Conservation (phyloP, 2,888 invertebrate species). For the Melanotus villosus region DNA sequence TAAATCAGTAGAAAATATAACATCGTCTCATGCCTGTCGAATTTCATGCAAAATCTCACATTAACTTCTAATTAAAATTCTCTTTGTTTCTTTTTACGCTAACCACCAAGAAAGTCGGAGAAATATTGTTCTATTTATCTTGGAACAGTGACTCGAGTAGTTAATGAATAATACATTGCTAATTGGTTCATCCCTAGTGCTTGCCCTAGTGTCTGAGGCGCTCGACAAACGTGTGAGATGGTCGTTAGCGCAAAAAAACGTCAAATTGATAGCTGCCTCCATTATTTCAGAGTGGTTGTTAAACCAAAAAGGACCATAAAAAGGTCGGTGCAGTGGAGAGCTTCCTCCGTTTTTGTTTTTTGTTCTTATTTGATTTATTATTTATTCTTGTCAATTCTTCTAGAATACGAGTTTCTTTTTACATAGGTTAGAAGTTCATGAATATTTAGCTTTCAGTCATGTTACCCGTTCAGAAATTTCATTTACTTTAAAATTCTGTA, state of each 20-base stretch:
- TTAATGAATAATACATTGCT: conserved; percentile 60
- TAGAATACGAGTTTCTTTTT: conserved; percentile 18
- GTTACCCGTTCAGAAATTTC: no score
- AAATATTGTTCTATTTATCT: conserved; percentile 44
- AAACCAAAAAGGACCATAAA: conserved; percentile 59
- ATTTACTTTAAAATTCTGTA: no score
- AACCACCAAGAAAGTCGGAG: conserved; percentile 23
- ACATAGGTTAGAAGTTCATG: conserved; percentile 11
- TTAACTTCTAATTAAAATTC: conserved; percentile 31
- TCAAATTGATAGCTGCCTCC: conserved; percentile 64
- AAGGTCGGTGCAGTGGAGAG: conserved; percentile 55
- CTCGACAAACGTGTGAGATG: conserved; percentile 51
- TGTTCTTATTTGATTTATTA: conserved; percentile 57
- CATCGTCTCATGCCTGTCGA: no score
- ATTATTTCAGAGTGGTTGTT: conserved; percentile 65
- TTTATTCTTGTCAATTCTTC: conserved; percentile 49
- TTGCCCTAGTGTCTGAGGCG: conserved; percentile 34
- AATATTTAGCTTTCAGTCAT: conserved; percentile 25
- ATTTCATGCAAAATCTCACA: not conserved
- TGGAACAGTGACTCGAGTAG: conserved; percentile 43
- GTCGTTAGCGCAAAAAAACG: conserved; percentile 60
- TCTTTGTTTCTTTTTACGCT: conserved; percentile 18
- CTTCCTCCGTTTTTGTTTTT: conserved; percentile 56
- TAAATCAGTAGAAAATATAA: no score
- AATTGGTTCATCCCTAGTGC: conserved; percentile 53